Evolutionary conservation across 2,888 invertebrate species (phyloP).

Genomic region (Anodontia alba): DNA sequence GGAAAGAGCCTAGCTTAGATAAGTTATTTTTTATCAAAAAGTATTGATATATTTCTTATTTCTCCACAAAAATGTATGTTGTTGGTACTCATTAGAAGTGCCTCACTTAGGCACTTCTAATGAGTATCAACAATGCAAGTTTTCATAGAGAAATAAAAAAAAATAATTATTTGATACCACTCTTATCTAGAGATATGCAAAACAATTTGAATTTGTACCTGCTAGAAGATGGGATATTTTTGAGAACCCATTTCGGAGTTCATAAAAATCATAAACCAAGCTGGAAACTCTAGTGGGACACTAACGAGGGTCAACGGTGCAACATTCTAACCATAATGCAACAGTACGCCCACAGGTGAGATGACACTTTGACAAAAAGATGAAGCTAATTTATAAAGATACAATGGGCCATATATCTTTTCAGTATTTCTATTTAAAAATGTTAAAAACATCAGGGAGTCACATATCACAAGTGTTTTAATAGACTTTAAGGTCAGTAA

Average conservation of each 20-base stretch:
- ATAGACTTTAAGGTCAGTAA: conserved; percentile 14
- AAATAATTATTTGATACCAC: too few relatives aligned
- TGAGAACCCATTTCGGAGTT: conserved; percentile 14
- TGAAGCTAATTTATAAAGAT: conserved; percentile 36
- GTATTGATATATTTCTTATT: neutral
- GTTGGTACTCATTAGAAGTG: too few relatives aligned
- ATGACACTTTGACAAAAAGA: conserved; percentile 42
- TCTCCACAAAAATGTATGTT: too few relatives aligned
- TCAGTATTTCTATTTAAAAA: neutral
- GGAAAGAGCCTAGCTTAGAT: too few relatives aligned
- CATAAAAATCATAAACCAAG: conserved; percentile 42
- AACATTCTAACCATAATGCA: conserved; percentile 45
- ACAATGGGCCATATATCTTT: conserved; percentile 41
- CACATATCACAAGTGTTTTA: conserved; percentile 1
- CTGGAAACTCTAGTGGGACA: conserved; percentile 30
- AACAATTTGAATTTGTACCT: neutral
- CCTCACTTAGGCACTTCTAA: too few relatives aligned
- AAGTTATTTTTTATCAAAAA: neutral
- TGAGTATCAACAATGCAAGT: too few relatives aligned
- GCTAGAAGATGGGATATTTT: neutral
- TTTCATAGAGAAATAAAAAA: too few relatives aligned
- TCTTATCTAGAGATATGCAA: too few relatives aligned
- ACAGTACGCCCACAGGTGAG: conserved; percentile 32
- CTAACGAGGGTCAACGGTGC: conserved; percentile 43
- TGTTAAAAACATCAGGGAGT: neutral